These are phyloP conservation scores for Drosophila bocki DNA, from an alignment of 1,140 invertebrate genomes.

Conservation along the genomic window DNA sequence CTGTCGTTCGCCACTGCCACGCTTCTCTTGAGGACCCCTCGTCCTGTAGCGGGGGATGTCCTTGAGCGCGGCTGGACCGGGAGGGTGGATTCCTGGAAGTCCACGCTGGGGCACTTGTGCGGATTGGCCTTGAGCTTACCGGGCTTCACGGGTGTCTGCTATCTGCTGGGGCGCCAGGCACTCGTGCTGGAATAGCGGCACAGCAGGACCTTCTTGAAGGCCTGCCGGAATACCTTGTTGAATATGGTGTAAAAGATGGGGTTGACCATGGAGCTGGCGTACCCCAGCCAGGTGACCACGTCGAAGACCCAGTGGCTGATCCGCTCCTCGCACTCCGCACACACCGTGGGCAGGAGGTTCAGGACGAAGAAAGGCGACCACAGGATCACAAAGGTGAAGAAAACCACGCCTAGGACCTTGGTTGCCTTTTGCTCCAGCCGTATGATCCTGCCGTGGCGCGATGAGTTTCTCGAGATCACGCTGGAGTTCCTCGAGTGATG, in stretches of 20 bases:
- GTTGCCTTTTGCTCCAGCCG: slow-evolving; percentile 96
- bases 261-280: slow-evolving; percentile 96
- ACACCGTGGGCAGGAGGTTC: slow-evolving; percentile 92
- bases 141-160: slow-evolving; percentile 70
- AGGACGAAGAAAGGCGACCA: slow-evolving; percentile 97
- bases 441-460: slow-evolving; percentile 92
- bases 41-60: slow-evolving; percentile 3
- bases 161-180: slow-evolving; percentile 86
- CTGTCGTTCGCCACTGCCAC: slow-evolving; percentile 33
- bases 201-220: slow-evolving; percentile 94
- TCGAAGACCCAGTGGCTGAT: slow-evolving; percentile 93
- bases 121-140: slow-evolving; percentile 60
- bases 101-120: slow-evolving; percentile 66
- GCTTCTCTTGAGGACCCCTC: slow-evolving; percentile 46
- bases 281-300: slow-evolving; percentile 95
- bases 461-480: slow-evolving; percentile 91
- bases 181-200: slow-evolving; percentile 89
- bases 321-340: slow-evolving; percentile 90
- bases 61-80: slow-evolving; percentile 6
- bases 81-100: slow-evolving; percentile 58
- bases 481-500: slow-evolving; percentile 91
- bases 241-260: slow-evolving; percentile 98
- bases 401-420: slow-evolving; percentile 96
- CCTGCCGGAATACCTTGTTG: slow-evolving; percentile 96
- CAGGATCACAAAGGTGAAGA: slow-evolving; percentile 96